Base-by-base conservation (phyloP, 2,888 invertebrate genomes). In the Taenaris catops region DNA sequence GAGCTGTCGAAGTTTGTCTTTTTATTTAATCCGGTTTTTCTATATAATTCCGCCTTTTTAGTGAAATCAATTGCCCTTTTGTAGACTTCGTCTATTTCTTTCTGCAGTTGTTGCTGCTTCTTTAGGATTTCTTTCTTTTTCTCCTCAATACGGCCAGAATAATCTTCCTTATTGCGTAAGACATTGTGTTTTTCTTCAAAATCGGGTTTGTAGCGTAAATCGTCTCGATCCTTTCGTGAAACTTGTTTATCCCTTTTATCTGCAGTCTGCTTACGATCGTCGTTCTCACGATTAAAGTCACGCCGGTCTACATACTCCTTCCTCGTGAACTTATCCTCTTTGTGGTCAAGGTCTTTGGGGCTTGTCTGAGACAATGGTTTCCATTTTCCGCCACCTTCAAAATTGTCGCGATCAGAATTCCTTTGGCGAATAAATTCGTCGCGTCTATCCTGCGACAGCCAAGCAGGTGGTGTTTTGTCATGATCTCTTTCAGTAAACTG, bases 61-160 rank as follows among this genome's bases (percentile, higher is more conserved):
- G 66, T 65, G 31, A 79, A 69, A 28, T 71, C 72, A n/a, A 66
- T 53, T 1, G 79, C 65, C 32, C 73, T 57, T 28, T 71, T 65
- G 47, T 75, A 78, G 3, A 80, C 67, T 18, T 75, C 73, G 38
- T 79, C 71, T 24, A 80, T 67, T 46, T 79, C 78, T 44, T 67
- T 70, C 25, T 81, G 66, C 14, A 72, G 55, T 8, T 47, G 42
- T 7, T 51, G 40, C 26, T 45, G 47, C 20, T 49, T 51, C 9
- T 38, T 25, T 17, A 51, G 24, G 17, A 51, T 47, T 11, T 46
- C 45, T 21, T 45, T 41, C 27, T 47, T 42, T 31, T 37, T 44
- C 6, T 33, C 41, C 24, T 44, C 38, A 8, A 44, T 44, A 14
- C 29, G 41, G 8, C 38, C 40, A 1, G 41, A 23, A 18, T 25